Conservation (phyloP, 2,113 vertebrate genomes). For the Elaphurus davidianus region DNA sequence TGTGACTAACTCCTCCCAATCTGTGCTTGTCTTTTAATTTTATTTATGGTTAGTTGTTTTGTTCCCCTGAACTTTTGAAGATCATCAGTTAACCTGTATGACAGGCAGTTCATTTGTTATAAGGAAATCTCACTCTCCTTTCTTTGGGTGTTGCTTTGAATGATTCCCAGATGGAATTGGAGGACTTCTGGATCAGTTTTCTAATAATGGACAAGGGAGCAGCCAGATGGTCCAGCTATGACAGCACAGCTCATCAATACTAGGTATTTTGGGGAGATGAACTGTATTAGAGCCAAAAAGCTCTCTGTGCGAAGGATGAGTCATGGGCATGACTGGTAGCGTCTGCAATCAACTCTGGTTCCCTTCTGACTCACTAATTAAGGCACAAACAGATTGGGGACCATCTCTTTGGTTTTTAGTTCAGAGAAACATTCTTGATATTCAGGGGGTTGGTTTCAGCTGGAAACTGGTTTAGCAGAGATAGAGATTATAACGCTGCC, state of each 20-base stretch:
- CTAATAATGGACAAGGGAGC: slow-evolving; percentile 32
- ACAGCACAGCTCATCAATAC: background rate
- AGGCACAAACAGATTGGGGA: background rate
- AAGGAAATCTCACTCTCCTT: slow-evolving; percentile 13
- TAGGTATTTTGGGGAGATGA: slow-evolving; percentile 46
- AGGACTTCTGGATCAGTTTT: slow-evolving; percentile 11
- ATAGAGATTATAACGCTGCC: background rate
- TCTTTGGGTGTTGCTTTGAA: slow-evolving; percentile 42
- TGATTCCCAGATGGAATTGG: slow-evolving; percentile 1
- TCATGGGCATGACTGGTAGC: background rate
- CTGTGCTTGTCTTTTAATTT: slow-evolving; percentile 9
- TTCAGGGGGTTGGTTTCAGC: background rate
- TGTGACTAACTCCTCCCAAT: background rate
- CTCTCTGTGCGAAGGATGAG: background rate
- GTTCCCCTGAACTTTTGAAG: slow-evolving; percentile 31
- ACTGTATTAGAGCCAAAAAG: slow-evolving; percentile 6
- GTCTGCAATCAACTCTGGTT: slow-evolving; percentile 8
- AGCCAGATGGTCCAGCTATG: slow-evolving; percentile 37
- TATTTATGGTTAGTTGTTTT: slow-evolving; percentile 6
- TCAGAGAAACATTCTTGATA: background rate
- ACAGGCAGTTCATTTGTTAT: slow-evolving; percentile 32
- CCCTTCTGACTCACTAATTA: slow-evolving; percentile 43
- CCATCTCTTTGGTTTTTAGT: slow-evolving; percentile 22
- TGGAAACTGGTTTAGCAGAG: background rate
- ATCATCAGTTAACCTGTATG: background rate